Percentiles rank a stretch among this genome's conserved stretches.
phyloP scores from a whole-genome alignment of 2,113 vertebrate genomes.

The Syngnathus scovelli region DNA sequence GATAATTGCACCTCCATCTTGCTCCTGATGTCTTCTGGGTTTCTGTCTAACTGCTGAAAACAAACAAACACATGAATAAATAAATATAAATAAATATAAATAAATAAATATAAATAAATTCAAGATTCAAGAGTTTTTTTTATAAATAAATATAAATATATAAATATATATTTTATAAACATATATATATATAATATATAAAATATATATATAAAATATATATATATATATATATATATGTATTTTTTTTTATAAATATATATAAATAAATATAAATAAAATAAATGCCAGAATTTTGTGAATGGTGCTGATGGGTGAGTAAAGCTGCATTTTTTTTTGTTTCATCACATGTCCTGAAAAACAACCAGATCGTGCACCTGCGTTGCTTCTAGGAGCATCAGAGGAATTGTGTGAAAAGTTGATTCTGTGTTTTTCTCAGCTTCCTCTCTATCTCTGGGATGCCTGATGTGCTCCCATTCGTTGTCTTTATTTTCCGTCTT shows the following conservation, averaged over 20 bases:
- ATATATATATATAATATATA: no score
- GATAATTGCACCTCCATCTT: constrained; percentile 90
- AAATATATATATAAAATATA: no score
- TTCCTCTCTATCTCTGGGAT: constrained; percentile 53
- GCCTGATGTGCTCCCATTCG: constrained; percentile 56
- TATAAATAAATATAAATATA: no score
- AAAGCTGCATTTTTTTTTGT: background rate
- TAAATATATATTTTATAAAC: no score
- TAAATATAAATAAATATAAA: no score
- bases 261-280: no score
- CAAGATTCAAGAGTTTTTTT: no score
- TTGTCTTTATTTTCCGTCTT: constrained; percentile 48
- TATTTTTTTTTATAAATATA: no score
- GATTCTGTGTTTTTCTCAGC: constrained; percentile 78
- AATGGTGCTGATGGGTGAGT: background rate
- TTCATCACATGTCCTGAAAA: background rate
- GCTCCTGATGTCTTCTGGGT: constrained; percentile 80
- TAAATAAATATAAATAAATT: no score
- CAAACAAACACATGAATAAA: background rate
- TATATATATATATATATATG: no score
- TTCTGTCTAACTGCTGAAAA: constrained; percentile 68
- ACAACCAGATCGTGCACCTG: constrained; percentile 45
- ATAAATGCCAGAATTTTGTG: background rate
- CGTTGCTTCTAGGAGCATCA: constrained; percentile 69
- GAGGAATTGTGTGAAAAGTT: constrained; percentile 81